Percentiles rank a stretch among this genome's conserved stretches.
phyloP scores from a whole-genome alignment of 2,797 vertebrate species.

The Phoebastria nigripes region DNA sequence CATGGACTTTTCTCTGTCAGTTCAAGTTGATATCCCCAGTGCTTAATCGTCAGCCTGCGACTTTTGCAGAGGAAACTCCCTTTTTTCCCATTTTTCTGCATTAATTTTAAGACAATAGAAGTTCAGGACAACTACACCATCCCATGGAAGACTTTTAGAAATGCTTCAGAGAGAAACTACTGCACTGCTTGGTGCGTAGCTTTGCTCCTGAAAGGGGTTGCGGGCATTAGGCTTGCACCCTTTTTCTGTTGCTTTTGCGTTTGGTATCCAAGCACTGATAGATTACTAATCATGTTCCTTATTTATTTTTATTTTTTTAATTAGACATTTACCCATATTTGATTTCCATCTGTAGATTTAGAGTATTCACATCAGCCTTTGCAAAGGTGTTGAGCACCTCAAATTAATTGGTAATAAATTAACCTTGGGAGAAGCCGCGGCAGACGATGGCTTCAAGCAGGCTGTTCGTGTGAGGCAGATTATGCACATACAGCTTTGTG shows the following conservation, averaged over 20 bases:
- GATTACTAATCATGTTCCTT: background rate
- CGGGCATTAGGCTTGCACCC: background rate
- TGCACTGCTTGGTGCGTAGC: background rate
- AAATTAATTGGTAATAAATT: constrained; percentile 18
- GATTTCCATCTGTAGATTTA: background rate
- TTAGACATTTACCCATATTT: background rate
- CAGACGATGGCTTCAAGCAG: background rate
- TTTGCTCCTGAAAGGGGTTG: background rate
- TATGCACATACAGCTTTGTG: background rate
- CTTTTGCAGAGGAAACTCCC: background rate
- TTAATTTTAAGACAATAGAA: background rate
- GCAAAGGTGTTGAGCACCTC: background rate
- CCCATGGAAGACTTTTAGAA: background rate
- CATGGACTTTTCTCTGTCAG: background rate
- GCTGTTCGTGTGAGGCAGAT: background rate
- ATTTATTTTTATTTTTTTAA: background rate
- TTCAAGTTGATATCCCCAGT: background rate
- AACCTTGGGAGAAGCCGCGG: background rate
- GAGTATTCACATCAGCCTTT: background rate
- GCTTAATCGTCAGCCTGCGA: background rate
- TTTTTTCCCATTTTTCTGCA: background rate
- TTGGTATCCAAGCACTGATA: background rate
- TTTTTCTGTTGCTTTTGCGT: background rate
- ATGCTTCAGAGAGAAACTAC: background rate
- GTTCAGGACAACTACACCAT: background rate